These are phyloP conservation scores for Trematocara unimaculatum DNA, from an alignment of 2,113 vertebrate species.

Conservation along the genomic window DNA sequence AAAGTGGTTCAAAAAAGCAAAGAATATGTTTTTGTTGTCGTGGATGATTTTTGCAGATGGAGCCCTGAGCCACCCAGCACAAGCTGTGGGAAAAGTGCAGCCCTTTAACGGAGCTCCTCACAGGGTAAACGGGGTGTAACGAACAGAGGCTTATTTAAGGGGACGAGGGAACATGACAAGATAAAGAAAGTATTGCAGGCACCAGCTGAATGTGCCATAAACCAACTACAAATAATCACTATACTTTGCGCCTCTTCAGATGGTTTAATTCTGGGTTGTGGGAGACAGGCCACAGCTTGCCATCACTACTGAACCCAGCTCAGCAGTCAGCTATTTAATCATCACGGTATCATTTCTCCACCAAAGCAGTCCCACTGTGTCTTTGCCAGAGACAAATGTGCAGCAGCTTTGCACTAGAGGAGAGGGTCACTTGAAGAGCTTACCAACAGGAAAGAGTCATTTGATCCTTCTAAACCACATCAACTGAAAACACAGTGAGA, in stretches of 20 bases:
- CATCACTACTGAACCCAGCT: neutral
- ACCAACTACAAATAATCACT: slow-evolving; percentile 17
- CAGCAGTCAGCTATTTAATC: slow-evolving; percentile 11
- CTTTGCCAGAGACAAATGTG: neutral
- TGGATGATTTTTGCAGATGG: neutral
- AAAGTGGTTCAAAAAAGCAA: neutral
- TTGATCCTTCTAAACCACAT: neutral
- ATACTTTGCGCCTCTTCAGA: neutral
- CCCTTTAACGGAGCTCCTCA: neutral
- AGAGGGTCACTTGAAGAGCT: neutral
- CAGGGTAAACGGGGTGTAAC: neutral
- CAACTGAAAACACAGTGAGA: neutral
- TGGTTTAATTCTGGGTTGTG: slow-evolving; percentile 23
- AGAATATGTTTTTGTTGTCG: neutral
- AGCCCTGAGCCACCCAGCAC: neutral
- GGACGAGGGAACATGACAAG: neutral
- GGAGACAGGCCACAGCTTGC: slow-evolving; percentile 5
- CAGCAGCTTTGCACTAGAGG: neutral
- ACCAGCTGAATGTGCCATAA: neutral
- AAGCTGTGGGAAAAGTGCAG: neutral
- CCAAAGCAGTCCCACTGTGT: neutral
- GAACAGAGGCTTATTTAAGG: neutral
- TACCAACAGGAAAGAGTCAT: neutral
- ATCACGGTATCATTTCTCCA: neutral
- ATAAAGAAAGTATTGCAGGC: neutral